phyloP scores from a whole-genome alignment of 2,797 vertebrate species.

The Enteromius argenteus region DNA sequence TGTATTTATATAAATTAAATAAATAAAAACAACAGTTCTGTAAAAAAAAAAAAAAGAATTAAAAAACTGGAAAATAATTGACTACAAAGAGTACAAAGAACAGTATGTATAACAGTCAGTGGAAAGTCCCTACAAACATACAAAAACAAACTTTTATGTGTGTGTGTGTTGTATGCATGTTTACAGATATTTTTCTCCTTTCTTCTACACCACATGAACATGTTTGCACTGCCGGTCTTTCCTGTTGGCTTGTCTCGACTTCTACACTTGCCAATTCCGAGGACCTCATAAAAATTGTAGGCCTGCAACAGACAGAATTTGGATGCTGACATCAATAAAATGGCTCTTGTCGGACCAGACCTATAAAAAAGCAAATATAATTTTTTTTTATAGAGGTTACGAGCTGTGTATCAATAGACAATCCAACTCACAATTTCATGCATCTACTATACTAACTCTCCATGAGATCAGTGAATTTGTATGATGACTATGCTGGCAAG shows the following conservation, averaged over 20 bases:
- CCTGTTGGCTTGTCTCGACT: constrained; percentile 2
- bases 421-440: constrained; percentile 59
- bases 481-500: constrained; percentile 38
- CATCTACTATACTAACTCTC: constrained; percentile 43
- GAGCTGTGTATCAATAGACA: constrained; percentile 56
- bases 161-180: constrained; percentile 10
- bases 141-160: neutral
- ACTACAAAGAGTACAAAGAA: neutral
- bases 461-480: constrained; percentile 51
- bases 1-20: neutral
- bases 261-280: constrained; percentile 13
- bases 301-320: constrained; percentile 59
- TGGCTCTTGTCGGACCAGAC: constrained; percentile 55
- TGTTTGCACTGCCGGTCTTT: constrained; percentile 5
- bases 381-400: constrained; percentile 44
- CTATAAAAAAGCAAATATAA: constrained; percentile 59
- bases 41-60: neutral
- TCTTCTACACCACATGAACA: constrained; percentile 11
- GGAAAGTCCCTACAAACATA: neutral
- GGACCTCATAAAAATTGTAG: constrained; percentile 47
- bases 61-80: neutral
- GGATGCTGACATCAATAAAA: constrained; percentile 55
- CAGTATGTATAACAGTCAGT: neutral
- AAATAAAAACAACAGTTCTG: neutral
- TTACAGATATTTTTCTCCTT: constrained; percentile 15